Conservation (phyloP, 2,113 vertebrate species). For the Grantiella picta region DNA sequence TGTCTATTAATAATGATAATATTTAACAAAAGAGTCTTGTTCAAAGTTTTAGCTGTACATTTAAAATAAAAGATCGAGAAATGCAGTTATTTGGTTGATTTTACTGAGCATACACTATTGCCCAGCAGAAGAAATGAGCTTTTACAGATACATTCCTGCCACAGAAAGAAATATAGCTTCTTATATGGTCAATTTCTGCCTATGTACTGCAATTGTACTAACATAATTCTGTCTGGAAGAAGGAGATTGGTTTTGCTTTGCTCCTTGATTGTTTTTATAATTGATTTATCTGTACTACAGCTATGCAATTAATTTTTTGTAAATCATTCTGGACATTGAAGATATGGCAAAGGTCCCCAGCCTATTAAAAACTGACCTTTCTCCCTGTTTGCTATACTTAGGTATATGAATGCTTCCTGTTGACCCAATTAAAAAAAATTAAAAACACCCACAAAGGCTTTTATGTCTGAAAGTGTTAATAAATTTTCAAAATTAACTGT, state of each 20-base stretch:
- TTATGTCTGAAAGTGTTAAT: background rate
- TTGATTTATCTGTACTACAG: background rate
- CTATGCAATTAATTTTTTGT: background rate
- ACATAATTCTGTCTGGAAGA: background rate
- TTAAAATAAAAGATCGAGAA: background rate
- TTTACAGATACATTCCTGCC: background rate
- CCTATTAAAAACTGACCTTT: background rate
- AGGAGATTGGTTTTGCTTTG: background rate
- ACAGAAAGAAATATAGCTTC: background rate
- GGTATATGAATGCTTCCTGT: background rate
- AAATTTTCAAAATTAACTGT: background rate
- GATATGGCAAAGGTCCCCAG: background rate
- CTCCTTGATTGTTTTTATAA: constrained; percentile 12
- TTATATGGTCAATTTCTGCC: background rate
- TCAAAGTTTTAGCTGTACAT: background rate
- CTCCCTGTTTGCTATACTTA: background rate
- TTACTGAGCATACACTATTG: background rate
- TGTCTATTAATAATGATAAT: constrained; percentile 42
- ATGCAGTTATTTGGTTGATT: background rate
- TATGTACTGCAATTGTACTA: background rate
- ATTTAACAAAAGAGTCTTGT: constrained; percentile 22
- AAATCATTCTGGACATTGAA: background rate
- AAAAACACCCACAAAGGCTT: background rate
- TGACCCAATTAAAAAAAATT: background rate
- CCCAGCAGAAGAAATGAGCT: background rate